These are phyloP conservation scores for Ctena decussata DNA, from an alignment of 2,888 invertebrate species.

Conservation along the genomic window DNA sequence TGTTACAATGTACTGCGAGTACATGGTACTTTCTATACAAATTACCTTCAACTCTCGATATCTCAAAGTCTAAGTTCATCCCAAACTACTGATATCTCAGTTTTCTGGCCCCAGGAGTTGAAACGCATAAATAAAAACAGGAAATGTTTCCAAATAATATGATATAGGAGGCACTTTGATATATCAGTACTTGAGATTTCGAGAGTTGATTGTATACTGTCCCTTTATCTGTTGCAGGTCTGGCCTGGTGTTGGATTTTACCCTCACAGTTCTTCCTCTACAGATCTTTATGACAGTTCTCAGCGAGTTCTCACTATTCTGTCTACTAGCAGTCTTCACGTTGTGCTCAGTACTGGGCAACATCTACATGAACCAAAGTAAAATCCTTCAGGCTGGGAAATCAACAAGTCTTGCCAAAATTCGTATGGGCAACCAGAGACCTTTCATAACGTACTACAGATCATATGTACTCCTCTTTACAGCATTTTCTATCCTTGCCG, in stretches of 20 bases:
- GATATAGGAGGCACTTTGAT: too few species aligned
- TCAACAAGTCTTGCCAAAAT: conserved; percentile 27
- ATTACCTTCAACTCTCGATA: too few species aligned
- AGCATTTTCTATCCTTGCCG: conserved; percentile 94
- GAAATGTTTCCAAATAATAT: too few species aligned
- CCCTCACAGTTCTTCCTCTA: conserved; percentile 73
- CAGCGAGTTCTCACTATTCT: conserved; percentile 47
- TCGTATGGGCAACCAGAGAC: conserved; percentile 65
- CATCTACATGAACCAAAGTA: conserved; percentile 9
- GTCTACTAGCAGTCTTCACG: conserved; percentile 28
- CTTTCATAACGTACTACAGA: conserved; percentile 81
- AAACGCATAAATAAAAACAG: too few species aligned
- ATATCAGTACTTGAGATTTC: too few species aligned
- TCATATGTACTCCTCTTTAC: conserved; percentile 81
- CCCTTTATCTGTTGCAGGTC: conserved; percentile 59
- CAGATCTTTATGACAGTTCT: conserved; percentile 70
- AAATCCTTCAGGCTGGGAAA: not conserved
- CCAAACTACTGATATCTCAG: too few species aligned
- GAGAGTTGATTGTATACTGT: too few species aligned
- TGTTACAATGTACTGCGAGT: too few species aligned
- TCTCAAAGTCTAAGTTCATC: too few species aligned
- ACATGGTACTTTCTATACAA: too few species aligned
- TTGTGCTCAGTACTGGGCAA: conserved; percentile 13
- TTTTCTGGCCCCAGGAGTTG: too few species aligned
- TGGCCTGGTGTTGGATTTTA: conserved; percentile 70